These are phyloP conservation scores for Mystacornis crossleyi DNA, from an alignment of 2,113 vertebrate genomes.

Conservation along the genomic window DNA sequence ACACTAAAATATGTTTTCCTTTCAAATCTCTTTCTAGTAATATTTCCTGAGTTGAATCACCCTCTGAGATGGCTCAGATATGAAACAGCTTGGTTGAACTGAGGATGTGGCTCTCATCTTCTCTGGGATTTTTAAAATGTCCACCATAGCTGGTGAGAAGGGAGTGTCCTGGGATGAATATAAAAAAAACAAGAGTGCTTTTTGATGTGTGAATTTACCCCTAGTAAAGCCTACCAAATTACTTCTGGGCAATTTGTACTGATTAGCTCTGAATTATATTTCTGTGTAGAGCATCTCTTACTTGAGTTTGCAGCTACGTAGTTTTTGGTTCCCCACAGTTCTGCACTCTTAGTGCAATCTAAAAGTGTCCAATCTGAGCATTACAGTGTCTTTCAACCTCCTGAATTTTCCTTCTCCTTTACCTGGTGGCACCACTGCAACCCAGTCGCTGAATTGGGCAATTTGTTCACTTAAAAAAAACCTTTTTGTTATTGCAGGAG, in stretches of 20 bases:
- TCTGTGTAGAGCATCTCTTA: not conserved
- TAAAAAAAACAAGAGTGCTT: not conserved
- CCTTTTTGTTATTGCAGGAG: not conserved
- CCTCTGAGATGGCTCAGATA: not conserved
- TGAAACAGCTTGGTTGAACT: not conserved
- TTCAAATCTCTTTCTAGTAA: not conserved
- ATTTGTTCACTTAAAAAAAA: not conserved
- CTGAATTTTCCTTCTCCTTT: not conserved
- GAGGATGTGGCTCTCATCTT: not conserved
- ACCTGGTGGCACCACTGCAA: not conserved
- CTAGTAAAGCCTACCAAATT: not conserved
- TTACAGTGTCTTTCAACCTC: not conserved
- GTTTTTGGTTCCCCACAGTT: not conserved
- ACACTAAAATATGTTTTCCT: not conserved
- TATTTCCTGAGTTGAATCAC: not conserved
- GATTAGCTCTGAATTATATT: not conserved
- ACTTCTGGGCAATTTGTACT: not conserved
- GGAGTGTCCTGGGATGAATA: not conserved
- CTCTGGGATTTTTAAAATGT: not conserved
- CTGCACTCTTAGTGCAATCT: not conserved
- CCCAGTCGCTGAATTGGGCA: accelerated
- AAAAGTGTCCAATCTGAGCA: not conserved
- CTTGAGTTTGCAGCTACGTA: not conserved
- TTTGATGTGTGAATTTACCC: not conserved
- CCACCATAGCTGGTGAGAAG: not conserved